A percentile compares a stretch with the other conserved stretches of the same genome.
Conservation (phyloP, 1,140 invertebrate species). For the Nilaparvata lugens region DNA sequence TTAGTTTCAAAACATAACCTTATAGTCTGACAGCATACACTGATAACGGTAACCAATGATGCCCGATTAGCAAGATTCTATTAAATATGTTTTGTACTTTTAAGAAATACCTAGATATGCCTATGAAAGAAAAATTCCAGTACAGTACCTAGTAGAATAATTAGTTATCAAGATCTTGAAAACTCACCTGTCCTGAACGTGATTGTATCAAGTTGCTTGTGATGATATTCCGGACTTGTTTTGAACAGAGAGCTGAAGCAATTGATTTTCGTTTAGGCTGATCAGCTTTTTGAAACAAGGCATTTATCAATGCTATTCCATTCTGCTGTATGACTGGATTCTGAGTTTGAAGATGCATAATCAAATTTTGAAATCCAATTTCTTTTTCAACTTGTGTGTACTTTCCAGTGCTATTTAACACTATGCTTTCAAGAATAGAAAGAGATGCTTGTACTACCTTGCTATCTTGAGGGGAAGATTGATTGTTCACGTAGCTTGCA, state of each 20-base stretch:
- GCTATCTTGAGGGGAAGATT: conserved; percentile 49
- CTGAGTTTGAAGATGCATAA: conserved; percentile 60
- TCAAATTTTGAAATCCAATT: conserved; percentile 75
- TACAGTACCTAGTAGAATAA: too few species aligned
- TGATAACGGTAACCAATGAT: too few species aligned
- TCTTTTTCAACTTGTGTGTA: conserved; percentile 79
- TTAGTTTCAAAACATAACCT: too few species aligned
- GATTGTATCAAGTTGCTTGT: conserved; percentile 60
- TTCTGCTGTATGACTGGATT: conserved; percentile 80
- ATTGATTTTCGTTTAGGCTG: conserved; percentile 60
- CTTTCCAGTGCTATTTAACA: conserved; percentile 75
- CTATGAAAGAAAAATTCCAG: too few species aligned
- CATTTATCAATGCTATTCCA: conserved; percentile 88
- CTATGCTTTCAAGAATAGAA: conserved; percentile 85
- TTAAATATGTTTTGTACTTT: too few species aligned
- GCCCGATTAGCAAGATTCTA: too few species aligned
- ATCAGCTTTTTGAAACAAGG: conserved; percentile 84
- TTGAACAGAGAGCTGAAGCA: conserved; percentile 65
- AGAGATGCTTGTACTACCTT: conserved; percentile 74
- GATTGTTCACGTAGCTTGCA: conserved; percentile 63
- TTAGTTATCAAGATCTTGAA: too few species aligned
- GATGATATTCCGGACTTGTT: conserved; percentile 69
- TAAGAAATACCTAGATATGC: too few species aligned
- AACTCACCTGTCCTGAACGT: conserved; percentile 43
- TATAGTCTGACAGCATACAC: too few species aligned